A percentile compares a stretch with the other conserved stretches of the same genome.
phyloP scores from a whole-genome alignment of 2,888 invertebrate genomes.

The Tiphia femorata region DNA sequence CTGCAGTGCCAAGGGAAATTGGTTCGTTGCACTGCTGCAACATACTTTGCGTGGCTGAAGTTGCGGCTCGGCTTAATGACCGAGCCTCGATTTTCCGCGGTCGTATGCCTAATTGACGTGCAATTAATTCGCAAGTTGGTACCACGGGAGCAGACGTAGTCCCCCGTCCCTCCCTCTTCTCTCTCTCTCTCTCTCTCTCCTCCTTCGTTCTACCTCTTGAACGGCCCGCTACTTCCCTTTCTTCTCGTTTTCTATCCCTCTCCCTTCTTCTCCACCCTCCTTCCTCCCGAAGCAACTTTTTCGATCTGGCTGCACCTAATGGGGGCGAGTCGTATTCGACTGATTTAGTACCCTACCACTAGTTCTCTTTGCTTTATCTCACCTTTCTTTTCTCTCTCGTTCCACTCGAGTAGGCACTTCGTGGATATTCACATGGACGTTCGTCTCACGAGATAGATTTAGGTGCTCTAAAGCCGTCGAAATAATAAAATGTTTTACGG shows the following conservation, averaged over 20 bases:
- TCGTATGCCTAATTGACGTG: conserved; percentile 37
- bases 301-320: conserved; percentile 25
- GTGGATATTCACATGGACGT: not conserved
- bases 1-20: conserved; percentile 20
- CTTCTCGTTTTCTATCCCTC: no score
- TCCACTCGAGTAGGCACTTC: not conserved
- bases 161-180: conserved; percentile 6
- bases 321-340: conserved; percentile 14
- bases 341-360: conserved; percentile 11
- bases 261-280: not conserved
- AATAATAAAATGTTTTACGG: no score
- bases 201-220: no score
- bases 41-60: conserved; percentile 30
- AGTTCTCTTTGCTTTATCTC: not conserved
- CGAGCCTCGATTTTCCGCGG: conserved; percentile 30
- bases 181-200: conserved; percentile 4
- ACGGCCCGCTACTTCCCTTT: no score
- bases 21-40: conserved; percentile 21
- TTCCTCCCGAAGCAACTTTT: conserved; percentile 19
- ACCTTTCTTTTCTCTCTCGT: not conserved
- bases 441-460: no score
- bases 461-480: no score
- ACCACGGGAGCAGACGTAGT: conserved; percentile 13
- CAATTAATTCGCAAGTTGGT: conserved; percentile 33
- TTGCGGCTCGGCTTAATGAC: conserved; percentile 28